Conservation (phyloP, 2,113 vertebrate species). For the Hippoglossus stenolepis region DNA sequence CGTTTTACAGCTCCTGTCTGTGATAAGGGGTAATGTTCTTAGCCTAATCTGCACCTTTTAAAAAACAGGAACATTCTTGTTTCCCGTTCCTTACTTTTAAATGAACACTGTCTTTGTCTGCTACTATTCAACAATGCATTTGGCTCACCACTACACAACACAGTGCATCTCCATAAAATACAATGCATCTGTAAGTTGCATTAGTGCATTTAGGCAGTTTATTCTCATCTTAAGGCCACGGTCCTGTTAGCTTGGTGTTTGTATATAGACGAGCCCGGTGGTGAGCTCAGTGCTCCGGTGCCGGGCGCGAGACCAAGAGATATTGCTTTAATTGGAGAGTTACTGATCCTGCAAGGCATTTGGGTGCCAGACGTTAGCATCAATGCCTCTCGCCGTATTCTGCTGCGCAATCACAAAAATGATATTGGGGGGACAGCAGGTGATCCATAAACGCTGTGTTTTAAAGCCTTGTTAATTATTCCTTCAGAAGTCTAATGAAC, state of each 20-base stretch:
- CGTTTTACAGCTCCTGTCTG: slow-evolving; percentile 43
- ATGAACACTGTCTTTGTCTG: slow-evolving; percentile 47
- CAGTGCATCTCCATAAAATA: slow-evolving; percentile 67
- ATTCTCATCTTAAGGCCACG: slow-evolving; percentile 62
- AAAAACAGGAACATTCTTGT: slow-evolving; percentile 60
- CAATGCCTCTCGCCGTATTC: slow-evolving; percentile 79
- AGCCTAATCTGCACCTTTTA: slow-evolving; percentile 65
- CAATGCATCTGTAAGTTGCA: slow-evolving; percentile 59
- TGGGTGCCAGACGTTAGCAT: slow-evolving; percentile 81
- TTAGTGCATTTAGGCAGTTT: slow-evolving; percentile 65
- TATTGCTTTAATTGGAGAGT: slow-evolving; percentile 84
- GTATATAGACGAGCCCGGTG: slow-evolving; percentile 64
- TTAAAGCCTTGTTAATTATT: slow-evolving; percentile 89
- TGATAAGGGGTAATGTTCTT: slow-evolving; percentile 68
- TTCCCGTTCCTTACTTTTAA: slow-evolving; percentile 60
- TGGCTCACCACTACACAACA: slow-evolving; percentile 49
- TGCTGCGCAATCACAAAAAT: slow-evolving; percentile 87
- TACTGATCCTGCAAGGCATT: slow-evolving; percentile 84
- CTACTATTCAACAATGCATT: slow-evolving; percentile 52
- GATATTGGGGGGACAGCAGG: slow-evolving; percentile 86
- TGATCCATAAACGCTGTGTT: slow-evolving; percentile 87
- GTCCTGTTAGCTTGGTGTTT: slow-evolving; percentile 54
- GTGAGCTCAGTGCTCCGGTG: slow-evolving; percentile 63
- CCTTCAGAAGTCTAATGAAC: slow-evolving; percentile 85
- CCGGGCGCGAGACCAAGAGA: slow-evolving; percentile 76